These are phyloP conservation scores for Cheiracanthium punctorium DNA, from an alignment of 2,888 invertebrate species.

Conservation along the genomic window DNA sequence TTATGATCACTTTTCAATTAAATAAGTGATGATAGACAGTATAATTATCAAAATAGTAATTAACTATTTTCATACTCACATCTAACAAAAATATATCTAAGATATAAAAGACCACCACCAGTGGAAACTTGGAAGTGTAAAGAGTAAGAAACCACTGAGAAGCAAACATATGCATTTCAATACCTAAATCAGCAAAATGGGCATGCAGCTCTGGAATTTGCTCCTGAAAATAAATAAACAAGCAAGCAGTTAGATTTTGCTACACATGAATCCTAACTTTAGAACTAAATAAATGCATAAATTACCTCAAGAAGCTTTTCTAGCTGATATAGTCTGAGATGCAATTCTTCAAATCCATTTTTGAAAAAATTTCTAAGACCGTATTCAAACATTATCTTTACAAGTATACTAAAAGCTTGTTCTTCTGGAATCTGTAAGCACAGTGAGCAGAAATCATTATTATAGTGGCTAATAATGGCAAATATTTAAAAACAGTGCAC, in stretches of 20 bases:
- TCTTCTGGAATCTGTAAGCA: constrained; percentile 97
- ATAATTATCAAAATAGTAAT: no score
- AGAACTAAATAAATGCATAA: no score
- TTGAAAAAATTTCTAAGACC: constrained; percentile 95
- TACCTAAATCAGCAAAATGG: constrained; percentile 82
- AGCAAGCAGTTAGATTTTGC: no score
- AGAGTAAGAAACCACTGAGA: constrained; percentile 99
- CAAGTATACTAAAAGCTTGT: constrained; percentile 97
- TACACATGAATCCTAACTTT: no score
- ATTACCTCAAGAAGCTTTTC: constrained; percentile 91
- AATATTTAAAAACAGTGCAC: no score
- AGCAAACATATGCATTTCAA: constrained; percentile 99
- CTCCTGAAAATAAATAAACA: constrained; percentile 75
- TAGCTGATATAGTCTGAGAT: constrained; percentile 94
- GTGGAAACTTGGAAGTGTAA: constrained; percentile 98
- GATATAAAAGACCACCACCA: constrained; percentile 89
- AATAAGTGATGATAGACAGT: neutral
- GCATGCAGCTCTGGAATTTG: constrained; percentile 77
- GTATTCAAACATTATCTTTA: constrained; percentile 97
- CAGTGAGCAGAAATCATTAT: no score
- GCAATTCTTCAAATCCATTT: constrained; percentile 96
- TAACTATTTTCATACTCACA: constrained; percentile 73
- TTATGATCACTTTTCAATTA: no score
- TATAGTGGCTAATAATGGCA: no score
- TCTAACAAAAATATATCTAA: constrained; percentile 92